phyloP scores from a whole-genome alignment of 2,113 vertebrate species.

The Neotragus moschatus region DNA sequence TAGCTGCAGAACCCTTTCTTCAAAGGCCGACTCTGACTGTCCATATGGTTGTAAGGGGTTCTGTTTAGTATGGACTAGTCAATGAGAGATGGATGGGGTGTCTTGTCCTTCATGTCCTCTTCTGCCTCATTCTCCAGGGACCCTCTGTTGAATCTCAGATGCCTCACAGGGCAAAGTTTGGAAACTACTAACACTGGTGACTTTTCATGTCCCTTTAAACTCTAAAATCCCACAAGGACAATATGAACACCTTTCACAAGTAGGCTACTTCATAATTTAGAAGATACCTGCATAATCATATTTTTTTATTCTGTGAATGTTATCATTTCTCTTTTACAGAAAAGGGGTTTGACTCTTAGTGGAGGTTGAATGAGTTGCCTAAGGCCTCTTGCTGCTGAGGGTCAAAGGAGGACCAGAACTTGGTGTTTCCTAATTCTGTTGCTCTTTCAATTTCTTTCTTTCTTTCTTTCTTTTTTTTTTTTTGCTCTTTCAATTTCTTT shows the following conservation, averaged over 20 bases:
- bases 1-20: neutral
- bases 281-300: neutral
- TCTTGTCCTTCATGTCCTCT: neutral
- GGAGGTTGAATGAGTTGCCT: neutral
- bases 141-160: neutral
- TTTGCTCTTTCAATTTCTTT: no score
- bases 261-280: neutral
- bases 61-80: neutral
- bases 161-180: neutral
- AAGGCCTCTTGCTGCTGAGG: neutral
- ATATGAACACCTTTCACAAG: rapidly evolving
- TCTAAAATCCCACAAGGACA: neutral
- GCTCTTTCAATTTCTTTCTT: no score
- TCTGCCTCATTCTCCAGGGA: neutral
- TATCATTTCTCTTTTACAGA: neutral
- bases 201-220: neutral
- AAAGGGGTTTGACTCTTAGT: neutral
- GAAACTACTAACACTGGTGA: neutral
- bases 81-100: neutral
- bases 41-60: neutral
- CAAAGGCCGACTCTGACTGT: neutral
- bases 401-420: neutral
- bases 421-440: neutral
- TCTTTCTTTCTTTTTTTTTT: no score
- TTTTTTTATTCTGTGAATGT: neutral